Evolutionary conservation across 1,140 invertebrate species (phyloP).

Genomic region (Ectropis grisescens): DNA sequence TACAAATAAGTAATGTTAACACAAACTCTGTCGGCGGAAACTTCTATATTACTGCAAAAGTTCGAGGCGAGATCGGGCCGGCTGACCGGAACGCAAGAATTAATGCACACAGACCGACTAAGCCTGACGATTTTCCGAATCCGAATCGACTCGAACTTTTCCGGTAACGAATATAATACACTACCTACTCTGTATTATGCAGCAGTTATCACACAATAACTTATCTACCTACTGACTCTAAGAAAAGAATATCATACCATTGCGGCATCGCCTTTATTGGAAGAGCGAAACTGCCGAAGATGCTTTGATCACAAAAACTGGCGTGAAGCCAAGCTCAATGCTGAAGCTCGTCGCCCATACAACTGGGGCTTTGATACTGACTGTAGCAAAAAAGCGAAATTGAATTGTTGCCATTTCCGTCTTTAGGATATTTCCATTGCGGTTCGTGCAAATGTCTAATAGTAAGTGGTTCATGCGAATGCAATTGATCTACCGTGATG

Average conservation of each 20-base stretch:
- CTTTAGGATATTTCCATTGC: conserved; percentile 39
- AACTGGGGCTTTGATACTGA: conserved; percentile 37
- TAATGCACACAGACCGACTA: too few relatives aligned
- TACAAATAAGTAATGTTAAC: conserved; percentile 19
- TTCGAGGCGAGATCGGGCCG: too few relatives aligned
- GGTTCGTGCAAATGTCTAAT: conserved; percentile 49
- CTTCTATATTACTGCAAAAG: too few relatives aligned
- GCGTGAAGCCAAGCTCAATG: conserved; percentile 45
- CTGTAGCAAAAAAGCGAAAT: conserved; percentile 64
- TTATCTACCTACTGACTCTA: conserved; percentile 11
- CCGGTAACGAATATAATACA: neutral
- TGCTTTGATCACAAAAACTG: conserved; percentile 29
- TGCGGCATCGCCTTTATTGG: conserved; percentile 22
- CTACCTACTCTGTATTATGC: conserved; percentile 10
- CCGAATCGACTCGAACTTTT: too few relatives aligned
- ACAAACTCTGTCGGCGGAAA: too few relatives aligned
- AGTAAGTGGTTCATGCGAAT: conserved; percentile 58
- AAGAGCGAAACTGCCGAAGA: conserved; percentile 34
- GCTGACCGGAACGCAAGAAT: too few relatives aligned
- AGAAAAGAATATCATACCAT: conserved; percentile 18
- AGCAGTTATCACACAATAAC: conserved; percentile 10
- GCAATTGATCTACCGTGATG: conserved; percentile 55
- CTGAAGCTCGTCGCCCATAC: conserved; percentile 44
- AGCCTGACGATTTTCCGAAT: too few relatives aligned
- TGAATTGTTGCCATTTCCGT: conserved; percentile 63